Evolutionary conservation across 2,888 invertebrate species (phyloP).

Genomic region (Noctua janthina): DNA sequence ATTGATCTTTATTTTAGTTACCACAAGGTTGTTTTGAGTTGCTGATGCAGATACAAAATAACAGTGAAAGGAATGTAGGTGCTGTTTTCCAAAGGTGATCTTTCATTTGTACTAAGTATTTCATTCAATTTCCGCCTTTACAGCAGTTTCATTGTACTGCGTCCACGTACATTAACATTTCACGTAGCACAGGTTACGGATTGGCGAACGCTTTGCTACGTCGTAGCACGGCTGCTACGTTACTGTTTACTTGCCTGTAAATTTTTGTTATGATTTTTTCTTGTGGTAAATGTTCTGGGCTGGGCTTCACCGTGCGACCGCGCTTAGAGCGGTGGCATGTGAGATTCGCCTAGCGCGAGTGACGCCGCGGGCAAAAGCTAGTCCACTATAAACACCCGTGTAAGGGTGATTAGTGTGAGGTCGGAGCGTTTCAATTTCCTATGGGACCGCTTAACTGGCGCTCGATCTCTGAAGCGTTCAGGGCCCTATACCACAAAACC

Average conservation of each 20-base stretch:
- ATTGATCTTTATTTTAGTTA: no score
- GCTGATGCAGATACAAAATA: no score
- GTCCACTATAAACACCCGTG: conserved; percentile 3
- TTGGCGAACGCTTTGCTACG: conserved; percentile 35
- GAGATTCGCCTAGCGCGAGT: not conserved
- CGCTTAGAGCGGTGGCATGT: not conserved
- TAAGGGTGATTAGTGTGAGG: conserved; percentile 8
- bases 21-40: not conserved
- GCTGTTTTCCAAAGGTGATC: not conserved
- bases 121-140: not conserved
- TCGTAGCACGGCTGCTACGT: conserved; percentile 12
- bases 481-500: not conserved
- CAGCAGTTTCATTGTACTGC: not conserved
- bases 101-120: not conserved
- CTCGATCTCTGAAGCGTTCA: conserved; percentile 6
- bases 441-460: conserved; percentile 30
- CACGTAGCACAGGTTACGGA: conserved; percentile 21
- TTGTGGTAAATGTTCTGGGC: not conserved
- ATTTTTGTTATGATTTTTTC: not conserved
- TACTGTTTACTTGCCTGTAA: not conserved
- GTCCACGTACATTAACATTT: not conserved
- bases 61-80: no score
- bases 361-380: not conserved
- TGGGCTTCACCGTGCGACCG: not conserved
- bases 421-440: conserved; percentile 58